phyloP scores from a whole-genome alignment of 2,113 vertebrate species.

The Rattus norvegicus region DNA sequence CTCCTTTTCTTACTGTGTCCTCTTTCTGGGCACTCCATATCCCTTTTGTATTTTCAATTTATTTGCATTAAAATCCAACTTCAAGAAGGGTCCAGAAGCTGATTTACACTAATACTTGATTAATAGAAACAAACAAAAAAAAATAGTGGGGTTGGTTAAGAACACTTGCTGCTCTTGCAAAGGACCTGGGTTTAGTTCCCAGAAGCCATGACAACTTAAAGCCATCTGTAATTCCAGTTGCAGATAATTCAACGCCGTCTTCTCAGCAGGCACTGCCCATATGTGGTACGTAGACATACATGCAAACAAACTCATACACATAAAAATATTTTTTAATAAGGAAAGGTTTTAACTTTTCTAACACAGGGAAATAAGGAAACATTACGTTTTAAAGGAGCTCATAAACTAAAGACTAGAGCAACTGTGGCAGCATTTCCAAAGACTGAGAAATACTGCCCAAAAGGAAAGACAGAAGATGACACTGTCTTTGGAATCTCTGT shows the following conservation, averaged over 20 bases:
- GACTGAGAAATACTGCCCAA: neutral
- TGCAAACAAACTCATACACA: neutral
- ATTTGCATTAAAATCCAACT: neutral
- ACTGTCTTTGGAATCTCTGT: neutral
- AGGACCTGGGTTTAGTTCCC: neutral
- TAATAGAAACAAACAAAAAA: neutral
- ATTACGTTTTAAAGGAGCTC: neutral
- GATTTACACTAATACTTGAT: neutral
- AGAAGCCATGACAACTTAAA: neutral
- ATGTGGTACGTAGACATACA: neutral
- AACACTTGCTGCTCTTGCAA: neutral
- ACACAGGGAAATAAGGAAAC: neutral
- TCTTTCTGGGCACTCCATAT: neutral
- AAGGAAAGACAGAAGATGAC: neutral
- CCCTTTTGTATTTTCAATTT: constrained; percentile 3
- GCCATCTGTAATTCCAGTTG: neutral
- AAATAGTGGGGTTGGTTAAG: neutral
- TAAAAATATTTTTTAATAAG: neutral
- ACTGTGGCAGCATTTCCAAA: constrained; percentile 22
- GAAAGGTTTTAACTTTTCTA: constrained; percentile 12
- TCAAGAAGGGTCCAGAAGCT: constrained; percentile 41
- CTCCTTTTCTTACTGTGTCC: neutral
- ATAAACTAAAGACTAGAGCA: constrained; percentile 32
- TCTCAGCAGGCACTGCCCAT: neutral
- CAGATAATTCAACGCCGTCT: neutral